Percentiles rank a stretch among this genome's conserved stretches.
Conservation (phyloP, 2,888 invertebrate genomes). For the Andrena praecox region DNA sequence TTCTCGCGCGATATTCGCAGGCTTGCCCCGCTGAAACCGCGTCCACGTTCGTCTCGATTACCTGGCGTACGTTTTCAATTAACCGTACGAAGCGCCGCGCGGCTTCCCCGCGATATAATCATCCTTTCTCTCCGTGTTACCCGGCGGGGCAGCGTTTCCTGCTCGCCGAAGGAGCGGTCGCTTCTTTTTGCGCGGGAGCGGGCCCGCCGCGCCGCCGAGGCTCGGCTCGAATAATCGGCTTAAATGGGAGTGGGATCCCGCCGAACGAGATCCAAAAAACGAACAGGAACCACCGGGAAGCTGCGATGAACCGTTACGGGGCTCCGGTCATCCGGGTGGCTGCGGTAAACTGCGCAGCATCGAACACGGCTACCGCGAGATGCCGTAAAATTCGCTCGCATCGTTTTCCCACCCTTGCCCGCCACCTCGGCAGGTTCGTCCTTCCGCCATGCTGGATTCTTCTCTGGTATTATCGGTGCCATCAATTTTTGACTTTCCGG, state of each 20-base stretch:
- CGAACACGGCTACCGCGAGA: constrained; percentile 45
- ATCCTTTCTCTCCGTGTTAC: constrained; percentile 15
- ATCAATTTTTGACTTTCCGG: constrained; percentile 39
- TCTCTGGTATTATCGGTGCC: constrained; percentile 31
- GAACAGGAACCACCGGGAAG: constrained; percentile 63
- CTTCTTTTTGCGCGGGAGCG: constrained; percentile 45
- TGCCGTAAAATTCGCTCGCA: constrained; percentile 53
- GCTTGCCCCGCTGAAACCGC: neutral
- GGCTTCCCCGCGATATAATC: constrained; percentile 28
- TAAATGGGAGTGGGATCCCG: constrained; percentile 62
- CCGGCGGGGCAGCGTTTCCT: constrained; percentile 21
- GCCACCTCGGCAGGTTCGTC: neutral
- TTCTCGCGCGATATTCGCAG: constrained; percentile 18
- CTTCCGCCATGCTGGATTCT: neutral
- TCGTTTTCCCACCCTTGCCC: constrained; percentile 2
- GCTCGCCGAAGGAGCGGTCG: neutral
- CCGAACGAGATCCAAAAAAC: constrained; percentile 62
- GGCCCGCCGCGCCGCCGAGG: constrained; percentile 29
- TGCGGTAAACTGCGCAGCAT: constrained; percentile 51
- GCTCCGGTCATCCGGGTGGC: constrained; percentile 65
- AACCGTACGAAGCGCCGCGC: constrained; percentile 9
- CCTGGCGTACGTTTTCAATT: constrained; percentile 35
- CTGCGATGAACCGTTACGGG: constrained; percentile 65
- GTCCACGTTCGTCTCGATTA: neutral
- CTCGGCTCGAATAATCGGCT: constrained; percentile 66